Evolutionary conservation across 1,140 invertebrate species (phyloP), one percentile per base, ranked within the genome.

Genomic region (Drosophila serrata): DNA sequence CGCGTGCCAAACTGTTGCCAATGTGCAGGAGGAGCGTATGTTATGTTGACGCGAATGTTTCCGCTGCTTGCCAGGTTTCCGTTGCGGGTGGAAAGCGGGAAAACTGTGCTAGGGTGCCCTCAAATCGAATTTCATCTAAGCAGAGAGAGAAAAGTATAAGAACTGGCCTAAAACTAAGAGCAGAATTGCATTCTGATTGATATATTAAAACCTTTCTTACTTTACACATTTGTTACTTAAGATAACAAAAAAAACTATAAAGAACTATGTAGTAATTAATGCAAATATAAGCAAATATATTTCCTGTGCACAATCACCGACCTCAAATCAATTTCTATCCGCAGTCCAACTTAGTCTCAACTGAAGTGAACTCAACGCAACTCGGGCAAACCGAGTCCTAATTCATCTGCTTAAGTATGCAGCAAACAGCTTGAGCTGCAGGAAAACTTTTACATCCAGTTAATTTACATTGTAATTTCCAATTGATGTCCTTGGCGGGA

Each of bases 1-100:
- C 79, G 75, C 81, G 81, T 82, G 81, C 80, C 75, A 82, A 79
- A 82, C 75, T 82, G 75, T 62, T 82, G 81, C 75, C 75, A 69
- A 64, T 81, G 78, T 65, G 53, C 31, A 45, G 51, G 37, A 49
- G 37, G 37, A 49, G 37, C 43, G 69, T 63, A 75, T 75, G 60
- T 75, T 75, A 75, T 75, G 60, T 75, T 75, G 72, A 75, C 63
- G 58, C 70, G 60, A 49, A 75, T 68, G 60, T 62, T 82, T 82
- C 70, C 73, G 78, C 46, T 39, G 22, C 48, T 35, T 76, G 72
- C 56, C 64, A 76, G 77, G 77, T 80, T 81, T 76, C 79, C 77
- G 78, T 42, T 22, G 43, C 19, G 39, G 29, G 51, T 43, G 39
- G 35, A 19, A 22, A 19, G 7, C 53, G 11, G 33, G 17, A 17